These are phyloP conservation scores for Gymnodraco acuticeps DNA, from an alignment of 2,797 vertebrate genomes.

Conservation along the genomic window DNA sequence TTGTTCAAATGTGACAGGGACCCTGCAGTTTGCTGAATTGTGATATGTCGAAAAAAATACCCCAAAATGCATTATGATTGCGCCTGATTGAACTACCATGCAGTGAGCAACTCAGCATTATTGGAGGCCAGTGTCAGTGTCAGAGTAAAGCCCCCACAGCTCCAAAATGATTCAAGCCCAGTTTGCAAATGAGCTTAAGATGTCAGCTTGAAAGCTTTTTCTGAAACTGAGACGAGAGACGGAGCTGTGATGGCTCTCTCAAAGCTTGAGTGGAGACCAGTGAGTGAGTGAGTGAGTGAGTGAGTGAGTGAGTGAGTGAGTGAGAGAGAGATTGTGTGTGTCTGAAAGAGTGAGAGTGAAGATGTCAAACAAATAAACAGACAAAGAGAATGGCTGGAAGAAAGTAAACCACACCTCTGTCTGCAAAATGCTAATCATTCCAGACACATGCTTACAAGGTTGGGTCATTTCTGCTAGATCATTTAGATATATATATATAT, in stretches of 20 bases:
- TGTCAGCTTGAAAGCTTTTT: slow-evolving; percentile 82
- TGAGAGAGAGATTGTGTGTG: not conserved
- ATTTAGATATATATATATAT: too few species aligned
- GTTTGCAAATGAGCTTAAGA: slow-evolving; percentile 82
- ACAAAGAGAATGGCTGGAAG: slow-evolving; percentile 22
- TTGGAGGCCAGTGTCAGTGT: slow-evolving; percentile 70
- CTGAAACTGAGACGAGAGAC: slow-evolving; percentile 75
- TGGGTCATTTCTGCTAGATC: slow-evolving; percentile 4
- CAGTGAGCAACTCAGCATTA: slow-evolving; percentile 70
- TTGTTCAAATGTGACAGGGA: not conserved
- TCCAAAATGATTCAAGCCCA: slow-evolving; percentile 64
- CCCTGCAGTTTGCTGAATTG: slow-evolving; percentile 13
- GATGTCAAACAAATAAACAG: slow-evolving; percentile 40
- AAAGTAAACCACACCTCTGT: slow-evolving; percentile 39
- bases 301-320: not conserved
- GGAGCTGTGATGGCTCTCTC: slow-evolving; percentile 62
- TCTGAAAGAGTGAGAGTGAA: not conserved
- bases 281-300: not conserved
- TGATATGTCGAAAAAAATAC: slow-evolving; percentile 24
- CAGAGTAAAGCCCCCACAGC: slow-evolving; percentile 70
- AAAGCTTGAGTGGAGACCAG: slow-evolving; percentile 43
- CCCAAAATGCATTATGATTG: slow-evolving; percentile 35
- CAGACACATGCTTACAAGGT: slow-evolving; percentile 31
- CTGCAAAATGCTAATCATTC: slow-evolving; percentile 49
- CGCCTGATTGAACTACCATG: slow-evolving; percentile 57